Evolutionary conservation across 2,888 invertebrate species (phyloP), one percentile per base, ranked within the genome.

Genomic region (Watsonalla cultraria): DNA sequence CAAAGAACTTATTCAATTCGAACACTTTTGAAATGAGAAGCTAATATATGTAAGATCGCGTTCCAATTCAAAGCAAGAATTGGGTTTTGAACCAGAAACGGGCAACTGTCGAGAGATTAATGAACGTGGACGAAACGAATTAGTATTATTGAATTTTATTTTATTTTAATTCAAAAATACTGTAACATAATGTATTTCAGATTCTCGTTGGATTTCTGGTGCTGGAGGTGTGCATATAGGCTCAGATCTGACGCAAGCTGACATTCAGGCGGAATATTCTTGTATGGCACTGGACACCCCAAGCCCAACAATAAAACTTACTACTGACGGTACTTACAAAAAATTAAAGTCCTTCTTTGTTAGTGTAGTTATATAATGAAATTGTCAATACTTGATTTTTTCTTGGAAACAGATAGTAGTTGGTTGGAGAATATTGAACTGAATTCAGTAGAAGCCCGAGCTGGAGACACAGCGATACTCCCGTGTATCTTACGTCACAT

Each of bases 361-460:
- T 53, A 45, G 46, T 45, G 8, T n/a, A 24, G 14, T 13, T 9
- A 6, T 24, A 42, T 14, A 33, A 33, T 45, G 8, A 33, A 7
- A 47, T 24, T 24, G 24, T 24, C 1, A 24, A 24, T 4, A 51
- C 52, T 55, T 6, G 52, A 50, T 53, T 50, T 62, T 51, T 59
- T 55, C 59, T 34, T 63, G 51, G 13, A n/a, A 15, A 49, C 67
- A 90, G 90, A 90, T 57, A 90, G 86, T 74, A 90, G 86, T 68
- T 90, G 89, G 89, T 63, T 89, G 57, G 90, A 90, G 63, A 88
- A 84, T 56, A 80, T 84, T 8, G 89, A 90, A 65, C 59, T 90
- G 48, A 90, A 77, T 68, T 84, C 88, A 6, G 70, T 90, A 35
- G 90, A 90, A 66, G 83, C 86, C 14, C 76, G 77, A 35, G 65